These are phyloP conservation scores for Gallinago paraguaiae DNA, from an alignment of 2,113 vertebrate genomes.

Conservation along the genomic window DNA sequence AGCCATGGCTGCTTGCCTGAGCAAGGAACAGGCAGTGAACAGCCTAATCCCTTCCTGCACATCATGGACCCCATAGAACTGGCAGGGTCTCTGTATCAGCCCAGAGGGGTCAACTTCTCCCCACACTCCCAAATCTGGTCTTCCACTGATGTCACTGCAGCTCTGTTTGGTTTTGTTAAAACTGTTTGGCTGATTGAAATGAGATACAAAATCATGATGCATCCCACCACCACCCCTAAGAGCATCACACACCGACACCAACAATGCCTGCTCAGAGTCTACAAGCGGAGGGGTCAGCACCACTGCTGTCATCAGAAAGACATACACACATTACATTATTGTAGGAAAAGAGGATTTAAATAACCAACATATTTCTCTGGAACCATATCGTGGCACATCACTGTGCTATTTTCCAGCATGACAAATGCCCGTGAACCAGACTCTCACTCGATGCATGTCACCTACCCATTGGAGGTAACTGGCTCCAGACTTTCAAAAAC, in stretches of 20 bases:
- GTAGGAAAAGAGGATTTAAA: neutral
- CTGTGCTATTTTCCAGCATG: neutral
- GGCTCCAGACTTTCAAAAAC: neutral
- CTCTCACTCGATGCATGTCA: neutral
- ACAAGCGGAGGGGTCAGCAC: neutral
- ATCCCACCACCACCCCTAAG: neutral
- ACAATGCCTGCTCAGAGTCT: neutral
- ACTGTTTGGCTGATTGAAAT: neutral
- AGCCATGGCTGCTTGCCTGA: fast-evolving
- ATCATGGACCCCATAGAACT: neutral
- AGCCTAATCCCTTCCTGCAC: neutral
- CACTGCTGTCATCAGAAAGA: neutral
- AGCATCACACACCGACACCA: neutral
- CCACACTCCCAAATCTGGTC: neutral
- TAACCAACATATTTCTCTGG: neutral
- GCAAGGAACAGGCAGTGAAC: neutral
- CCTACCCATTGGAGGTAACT: neutral
- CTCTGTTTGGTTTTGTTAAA: neutral
- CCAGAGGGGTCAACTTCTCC: neutral
- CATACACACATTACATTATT: neutral
- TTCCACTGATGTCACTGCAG: neutral
- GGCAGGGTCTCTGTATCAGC: neutral
- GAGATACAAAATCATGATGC: neutral
- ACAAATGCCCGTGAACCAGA: neutral
- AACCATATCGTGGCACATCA: neutral